Conservation (phyloP, 2,888 invertebrate genomes). For the Apodemia duryi region DNA sequence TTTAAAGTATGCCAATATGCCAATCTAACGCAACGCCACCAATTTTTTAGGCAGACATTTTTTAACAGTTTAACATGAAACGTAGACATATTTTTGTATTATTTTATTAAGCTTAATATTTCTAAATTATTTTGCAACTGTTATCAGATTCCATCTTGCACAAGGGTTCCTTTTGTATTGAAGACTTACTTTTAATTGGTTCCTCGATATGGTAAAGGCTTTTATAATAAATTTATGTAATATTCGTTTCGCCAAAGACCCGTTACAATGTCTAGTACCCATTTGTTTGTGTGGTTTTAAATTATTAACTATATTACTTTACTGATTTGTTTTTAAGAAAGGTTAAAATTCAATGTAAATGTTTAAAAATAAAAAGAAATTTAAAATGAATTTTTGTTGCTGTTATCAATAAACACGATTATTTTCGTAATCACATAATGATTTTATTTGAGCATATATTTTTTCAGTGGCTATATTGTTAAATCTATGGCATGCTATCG, state of each 20-base stretch:
- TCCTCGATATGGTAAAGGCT: background rate
- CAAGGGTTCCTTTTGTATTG: background rate
- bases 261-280: background rate
- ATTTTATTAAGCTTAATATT: background rate
- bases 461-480: constrained; percentile 50
- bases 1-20: too few relatives aligned
- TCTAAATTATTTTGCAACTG: background rate
- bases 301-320: constrained; percentile 4
- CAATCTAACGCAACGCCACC: too few relatives aligned
- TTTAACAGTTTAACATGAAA: too few relatives aligned
- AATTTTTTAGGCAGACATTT: too few relatives aligned
- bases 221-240: background rate
- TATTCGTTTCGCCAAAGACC: constrained; percentile 21
- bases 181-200: constrained; percentile 10
- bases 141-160: constrained; percentile 6
- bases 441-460: constrained; percentile 40
- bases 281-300: constrained; percentile 7
- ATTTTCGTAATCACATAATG: constrained; percentile 29
- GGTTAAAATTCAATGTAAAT: constrained; percentile 22
- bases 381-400: constrained; percentile 46
- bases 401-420: background rate
- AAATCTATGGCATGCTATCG: constrained; percentile 22
- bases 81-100: background rate
- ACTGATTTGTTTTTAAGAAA: constrained; percentile 18
- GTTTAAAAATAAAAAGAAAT: constrained; percentile 43